A percentile compares a stretch with the other conserved stretches of the same genome.
Conservation (phyloP, 2,888 invertebrate genomes). For the Sepioteuthis lessoniana region DNA sequence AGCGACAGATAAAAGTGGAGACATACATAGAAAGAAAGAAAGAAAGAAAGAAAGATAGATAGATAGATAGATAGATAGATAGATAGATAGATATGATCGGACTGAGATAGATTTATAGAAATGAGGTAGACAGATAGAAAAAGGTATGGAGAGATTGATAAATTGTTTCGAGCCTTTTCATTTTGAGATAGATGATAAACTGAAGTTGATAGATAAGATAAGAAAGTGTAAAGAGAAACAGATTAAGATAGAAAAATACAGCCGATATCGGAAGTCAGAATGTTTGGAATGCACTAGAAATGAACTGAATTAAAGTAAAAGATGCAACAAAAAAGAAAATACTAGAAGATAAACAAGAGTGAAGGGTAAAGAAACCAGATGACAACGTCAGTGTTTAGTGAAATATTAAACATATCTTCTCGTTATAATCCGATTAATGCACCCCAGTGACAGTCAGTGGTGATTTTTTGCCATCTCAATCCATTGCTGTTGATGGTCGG, state of each 20-base stretch:
- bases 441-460: not conserved
- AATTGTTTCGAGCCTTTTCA: too few species aligned
- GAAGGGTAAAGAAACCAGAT: constrained; percentile 8
- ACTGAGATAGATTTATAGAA: too few species aligned
- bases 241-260: too few species aligned
- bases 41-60: too few species aligned
- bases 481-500: not conserved
- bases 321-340: not conserved
- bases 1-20: too few species aligned
- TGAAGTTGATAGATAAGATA: not conserved
- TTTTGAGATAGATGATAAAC: not conserved
- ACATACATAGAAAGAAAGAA: too few species aligned
- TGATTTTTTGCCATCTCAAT: not conserved
- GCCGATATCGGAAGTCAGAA: not conserved
- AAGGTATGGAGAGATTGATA: too few species aligned
- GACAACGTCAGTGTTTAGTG: not conserved
- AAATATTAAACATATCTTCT: not conserved
- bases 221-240: too few species aligned
- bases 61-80: too few species aligned
- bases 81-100: too few species aligned
- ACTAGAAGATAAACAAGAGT: not conserved
- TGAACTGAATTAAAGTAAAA: not conserved
- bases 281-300: not conserved
- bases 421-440: constrained; percentile 33
- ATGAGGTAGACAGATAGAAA: too few species aligned